Percentiles rank a stretch among this genome's conserved stretches.
Conservation (phyloP, 2,113 vertebrate genomes). For the Chaenocephalus aceratus region DNA sequence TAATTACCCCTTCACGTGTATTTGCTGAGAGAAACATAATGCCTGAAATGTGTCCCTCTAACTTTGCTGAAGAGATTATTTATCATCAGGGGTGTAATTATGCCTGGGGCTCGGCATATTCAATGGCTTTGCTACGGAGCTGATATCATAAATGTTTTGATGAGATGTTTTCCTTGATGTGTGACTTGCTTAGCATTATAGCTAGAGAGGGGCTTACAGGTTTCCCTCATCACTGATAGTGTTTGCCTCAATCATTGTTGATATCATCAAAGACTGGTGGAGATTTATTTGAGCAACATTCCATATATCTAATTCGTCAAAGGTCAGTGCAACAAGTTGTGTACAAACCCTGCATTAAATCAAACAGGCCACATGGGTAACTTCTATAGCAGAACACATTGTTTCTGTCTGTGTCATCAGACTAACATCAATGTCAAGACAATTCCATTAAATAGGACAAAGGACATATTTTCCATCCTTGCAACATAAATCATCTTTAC, state of each 20-base stretch:
- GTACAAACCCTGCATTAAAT: slow-evolving; percentile 22
- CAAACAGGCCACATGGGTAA: slow-evolving; percentile 1
- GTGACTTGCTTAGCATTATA: slow-evolving; percentile 56
- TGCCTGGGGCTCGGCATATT: slow-evolving; percentile 55
- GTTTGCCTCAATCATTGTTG: slow-evolving; percentile 53
- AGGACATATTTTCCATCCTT: not conserved
- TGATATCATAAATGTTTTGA: slow-evolving; percentile 75
- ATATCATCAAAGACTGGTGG: slow-evolving; percentile 41
- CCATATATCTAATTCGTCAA: slow-evolving; percentile 56
- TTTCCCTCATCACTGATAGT: slow-evolving; percentile 30
- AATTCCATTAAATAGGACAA: not conserved
- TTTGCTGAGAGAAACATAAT: slow-evolving; percentile 42
- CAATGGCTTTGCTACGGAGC: slow-evolving; percentile 63
- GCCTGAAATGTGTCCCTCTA: slow-evolving; percentile 48
- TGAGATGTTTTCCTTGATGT: slow-evolving; percentile 74
- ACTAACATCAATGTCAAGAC: slow-evolving; percentile 10
- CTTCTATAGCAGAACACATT: not conserved
- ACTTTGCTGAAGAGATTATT: slow-evolving; percentile 69
- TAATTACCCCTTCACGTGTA: slow-evolving; percentile 66
- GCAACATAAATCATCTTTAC: not conserved
- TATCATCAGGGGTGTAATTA: slow-evolving; percentile 69
- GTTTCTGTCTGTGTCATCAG: slow-evolving; percentile 1
- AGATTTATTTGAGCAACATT: slow-evolving; percentile 25
- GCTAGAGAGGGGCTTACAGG: slow-evolving; percentile 41
- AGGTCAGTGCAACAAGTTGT: slow-evolving; percentile 39